A percentile compares a stretch with the other conserved stretches of the same genome.
Evolutionary conservation across 2,113 vertebrate genomes (phyloP).

Genomic region (Plecotus auritus): DNA sequence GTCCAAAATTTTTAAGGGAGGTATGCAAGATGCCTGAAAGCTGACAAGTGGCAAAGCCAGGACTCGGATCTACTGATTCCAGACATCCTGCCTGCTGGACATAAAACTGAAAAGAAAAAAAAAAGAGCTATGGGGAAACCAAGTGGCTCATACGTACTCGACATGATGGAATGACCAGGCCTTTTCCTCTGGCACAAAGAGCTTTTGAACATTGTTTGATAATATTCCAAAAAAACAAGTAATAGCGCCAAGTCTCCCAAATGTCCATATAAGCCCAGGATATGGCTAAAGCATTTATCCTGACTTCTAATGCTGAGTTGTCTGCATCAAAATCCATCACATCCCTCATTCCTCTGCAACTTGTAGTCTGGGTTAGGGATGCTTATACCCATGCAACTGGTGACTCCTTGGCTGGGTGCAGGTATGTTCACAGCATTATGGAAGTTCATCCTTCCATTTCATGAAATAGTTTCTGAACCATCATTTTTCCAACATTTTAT

Average conservation of each 20-base stretch:
- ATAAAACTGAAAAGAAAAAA: neutral
- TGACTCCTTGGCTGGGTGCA: neutral
- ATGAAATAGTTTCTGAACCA: neutral
- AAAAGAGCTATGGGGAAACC: neutral
- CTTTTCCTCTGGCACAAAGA: neutral
- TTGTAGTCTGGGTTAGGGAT: neutral
- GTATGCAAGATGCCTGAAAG: neutral
- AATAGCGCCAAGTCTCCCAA: conserved; percentile 35
- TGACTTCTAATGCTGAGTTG: neutral
- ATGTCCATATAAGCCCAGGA: conserved; percentile 20
- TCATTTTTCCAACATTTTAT: neutral
- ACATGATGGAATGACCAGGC: neutral
- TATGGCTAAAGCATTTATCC: neutral
- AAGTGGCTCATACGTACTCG: neutral
- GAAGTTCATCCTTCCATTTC: neutral
- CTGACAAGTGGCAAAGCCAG: neutral
- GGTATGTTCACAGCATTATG: neutral
- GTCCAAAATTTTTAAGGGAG: neutral
- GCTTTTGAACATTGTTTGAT: conserved; percentile 33
- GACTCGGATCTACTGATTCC: neutral
- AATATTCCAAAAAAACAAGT: conserved; percentile 47
- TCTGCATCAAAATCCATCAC: neutral
- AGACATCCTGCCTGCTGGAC: neutral
- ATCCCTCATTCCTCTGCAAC: neutral
- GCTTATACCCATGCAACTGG: neutral